phyloP scores from a whole-genome alignment of 1,140 invertebrate species.

The Triops cancriformis region DNA sequence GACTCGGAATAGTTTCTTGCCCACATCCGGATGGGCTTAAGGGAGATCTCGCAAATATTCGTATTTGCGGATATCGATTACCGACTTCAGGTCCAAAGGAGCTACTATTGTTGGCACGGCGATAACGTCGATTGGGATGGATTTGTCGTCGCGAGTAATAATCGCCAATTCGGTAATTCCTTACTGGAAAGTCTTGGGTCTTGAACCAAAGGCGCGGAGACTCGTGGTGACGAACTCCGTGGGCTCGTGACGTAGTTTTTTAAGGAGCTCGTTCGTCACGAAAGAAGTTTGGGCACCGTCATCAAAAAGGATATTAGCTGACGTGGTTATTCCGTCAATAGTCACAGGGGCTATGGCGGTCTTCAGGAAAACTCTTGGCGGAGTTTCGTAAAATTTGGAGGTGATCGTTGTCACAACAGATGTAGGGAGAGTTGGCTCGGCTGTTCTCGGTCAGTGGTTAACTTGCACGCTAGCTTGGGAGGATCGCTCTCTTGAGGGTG shows the following conservation, averaged over 20 bases:
- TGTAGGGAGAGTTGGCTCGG: background rate
- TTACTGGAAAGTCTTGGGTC: background rate
- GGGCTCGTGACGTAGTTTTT: background rate
- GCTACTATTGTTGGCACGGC: background rate
- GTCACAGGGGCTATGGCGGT: background rate
- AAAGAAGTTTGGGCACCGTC: background rate
- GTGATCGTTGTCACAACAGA: background rate
- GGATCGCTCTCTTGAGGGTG: background rate
- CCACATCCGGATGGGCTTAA: conserved; percentile 13
- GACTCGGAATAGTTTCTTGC: background rate
- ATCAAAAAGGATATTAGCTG: background rate
- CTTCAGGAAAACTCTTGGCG: background rate
- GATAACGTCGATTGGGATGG: background rate
- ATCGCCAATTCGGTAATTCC: background rate
- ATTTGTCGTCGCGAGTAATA: background rate
- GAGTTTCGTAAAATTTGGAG: background rate
- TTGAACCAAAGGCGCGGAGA: background rate
- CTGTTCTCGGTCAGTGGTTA: background rate
- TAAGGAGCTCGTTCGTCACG: background rate
- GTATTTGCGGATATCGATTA: background rate
- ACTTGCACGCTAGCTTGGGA: background rate
- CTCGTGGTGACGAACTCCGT: background rate
- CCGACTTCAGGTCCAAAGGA: background rate
- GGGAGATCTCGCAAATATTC: background rate
- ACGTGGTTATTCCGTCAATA: background rate